These are phyloP conservation scores for Pardosa pseudoannulata DNA, from an alignment of 2,888 invertebrate species.

Conservation along the genomic window DNA sequence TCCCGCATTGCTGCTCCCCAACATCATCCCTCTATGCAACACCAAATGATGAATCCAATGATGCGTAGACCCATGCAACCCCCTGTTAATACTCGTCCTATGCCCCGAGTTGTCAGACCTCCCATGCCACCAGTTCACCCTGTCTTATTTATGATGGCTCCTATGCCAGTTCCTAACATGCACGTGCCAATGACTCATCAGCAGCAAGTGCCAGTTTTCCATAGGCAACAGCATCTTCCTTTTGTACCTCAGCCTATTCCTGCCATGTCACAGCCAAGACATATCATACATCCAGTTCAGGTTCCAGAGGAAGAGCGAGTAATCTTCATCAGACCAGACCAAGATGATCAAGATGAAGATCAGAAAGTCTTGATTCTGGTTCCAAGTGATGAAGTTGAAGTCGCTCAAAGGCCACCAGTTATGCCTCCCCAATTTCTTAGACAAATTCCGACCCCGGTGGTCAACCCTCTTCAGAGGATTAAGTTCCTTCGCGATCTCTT, in stretches of 20 bases:
- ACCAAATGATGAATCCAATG: conserved; percentile 43
- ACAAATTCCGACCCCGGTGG: conserved; percentile 47
- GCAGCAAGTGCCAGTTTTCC: conserved; percentile 58
- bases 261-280: conserved; percentile 29
- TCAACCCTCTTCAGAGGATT: conserved; percentile 62
- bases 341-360: conserved; percentile 58
- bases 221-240: conserved; percentile 41
- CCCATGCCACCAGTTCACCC: conserved; percentile 66
- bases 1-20: conserved; percentile 27
- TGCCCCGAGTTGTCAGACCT: conserved; percentile 43
- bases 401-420: conserved; percentile 45
- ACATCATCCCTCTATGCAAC: conserved; percentile 14
- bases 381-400: conserved; percentile 64
- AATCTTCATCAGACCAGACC: conserved; percentile 50
- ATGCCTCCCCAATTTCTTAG: conserved; percentile 30
- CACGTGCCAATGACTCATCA: conserved; percentile 58
- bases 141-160: conserved; percentile 63
- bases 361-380: conserved; percentile 62
- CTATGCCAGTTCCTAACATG: conserved; percentile 46
- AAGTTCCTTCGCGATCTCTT: conserved; percentile 60
- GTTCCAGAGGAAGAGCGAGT: conserved; percentile 55
- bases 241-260: conserved; percentile 17
- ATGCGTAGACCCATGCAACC: conserved; percentile 44
- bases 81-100: conserved; percentile 29
- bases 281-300: conserved; percentile 31